phyloP scores from a whole-genome alignment of 2,888 invertebrate genomes.

The Dimorphilus gyrociliatus region DNA sequence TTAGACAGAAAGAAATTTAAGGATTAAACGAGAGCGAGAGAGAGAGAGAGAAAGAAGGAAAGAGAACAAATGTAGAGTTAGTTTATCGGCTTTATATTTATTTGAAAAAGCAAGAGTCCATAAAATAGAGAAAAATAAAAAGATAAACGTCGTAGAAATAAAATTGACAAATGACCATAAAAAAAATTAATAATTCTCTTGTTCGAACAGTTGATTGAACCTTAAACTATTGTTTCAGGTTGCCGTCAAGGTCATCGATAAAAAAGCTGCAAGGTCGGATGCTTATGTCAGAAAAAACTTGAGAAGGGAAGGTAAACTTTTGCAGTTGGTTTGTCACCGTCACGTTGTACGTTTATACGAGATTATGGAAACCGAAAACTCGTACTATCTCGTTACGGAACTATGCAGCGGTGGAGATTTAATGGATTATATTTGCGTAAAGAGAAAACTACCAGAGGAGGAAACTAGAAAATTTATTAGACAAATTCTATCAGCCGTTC shows the following conservation, averaged over 20 bases:
- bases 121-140: too few species aligned
- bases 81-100: too few species aligned
- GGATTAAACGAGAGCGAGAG: too few species aligned
- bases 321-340: constrained; percentile 29
- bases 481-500: constrained; percentile 31
- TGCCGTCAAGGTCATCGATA: constrained; percentile 34
- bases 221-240: too few species aligned
- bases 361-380: constrained; percentile 35
- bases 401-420: constrained; percentile 32
- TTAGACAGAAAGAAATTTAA: too few species aligned
- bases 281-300: constrained; percentile 31
- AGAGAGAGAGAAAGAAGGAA: too few species aligned
- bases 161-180: too few species aligned
- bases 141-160: too few species aligned
- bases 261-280: constrained; percentile 29
- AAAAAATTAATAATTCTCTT: too few species aligned
- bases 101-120: too few species aligned
- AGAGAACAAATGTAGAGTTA: too few species aligned
- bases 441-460: constrained; percentile 22
- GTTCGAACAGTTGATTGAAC: too few species aligned
- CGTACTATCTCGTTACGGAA: constrained; percentile 33
- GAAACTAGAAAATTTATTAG: constrained; percentile 26
- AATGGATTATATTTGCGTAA: constrained; percentile 31
- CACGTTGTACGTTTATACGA: constrained; percentile 30
- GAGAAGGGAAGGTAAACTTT: constrained; percentile 29